phyloP scores from a whole-genome alignment of 2,888 invertebrate species.

The Agelastica alni region DNA sequence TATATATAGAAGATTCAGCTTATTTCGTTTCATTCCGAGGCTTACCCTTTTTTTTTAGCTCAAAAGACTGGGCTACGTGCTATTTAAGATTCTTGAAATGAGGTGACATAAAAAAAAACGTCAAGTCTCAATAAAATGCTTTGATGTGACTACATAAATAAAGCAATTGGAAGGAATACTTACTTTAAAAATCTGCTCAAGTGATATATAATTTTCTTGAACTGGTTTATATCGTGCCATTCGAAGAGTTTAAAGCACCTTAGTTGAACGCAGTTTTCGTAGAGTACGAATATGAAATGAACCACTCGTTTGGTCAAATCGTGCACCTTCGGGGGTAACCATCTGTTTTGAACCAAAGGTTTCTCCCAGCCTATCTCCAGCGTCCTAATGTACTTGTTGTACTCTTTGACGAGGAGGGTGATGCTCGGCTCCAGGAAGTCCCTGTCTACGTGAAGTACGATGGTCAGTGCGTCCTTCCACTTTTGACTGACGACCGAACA shows the following conservation, averaged over 20 bases:
- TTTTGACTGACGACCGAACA: slow-evolving; percentile 47
- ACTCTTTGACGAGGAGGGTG: slow-evolving; percentile 47
- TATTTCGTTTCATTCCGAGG: too few species aligned
- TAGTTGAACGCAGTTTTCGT: slow-evolving; percentile 52
- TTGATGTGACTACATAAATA: too few species aligned
- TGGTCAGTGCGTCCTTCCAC: slow-evolving; percentile 47
- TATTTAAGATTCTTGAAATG: too few species aligned
- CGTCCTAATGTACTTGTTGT: slow-evolving; percentile 56
- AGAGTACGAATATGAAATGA: slow-evolving; percentile 46
- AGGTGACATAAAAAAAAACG: too few species aligned
- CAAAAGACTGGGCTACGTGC: too few species aligned
- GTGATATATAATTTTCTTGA: slow-evolving; percentile 51
- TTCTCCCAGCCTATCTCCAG: slow-evolving; percentile 59
- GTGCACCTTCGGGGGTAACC: slow-evolving; percentile 53
- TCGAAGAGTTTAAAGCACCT: slow-evolving; percentile 55
- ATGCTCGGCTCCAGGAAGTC: slow-evolving; percentile 51
- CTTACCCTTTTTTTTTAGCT: too few species aligned
- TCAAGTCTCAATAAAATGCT: too few species aligned
- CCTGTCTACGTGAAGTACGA: slow-evolving; percentile 47
- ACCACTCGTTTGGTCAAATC: slow-evolving; percentile 53
- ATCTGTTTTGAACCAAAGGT: slow-evolving; percentile 52
- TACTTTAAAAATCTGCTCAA: slow-evolving; percentile 50
- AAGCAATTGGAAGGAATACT: too few species aligned
- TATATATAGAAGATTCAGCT: too few species aligned
- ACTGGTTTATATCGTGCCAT: slow-evolving; percentile 58